Evolutionary conservation across 2,113 vertebrate genomes (phyloP).

Genomic region (Aplodontia rufa): DNA sequence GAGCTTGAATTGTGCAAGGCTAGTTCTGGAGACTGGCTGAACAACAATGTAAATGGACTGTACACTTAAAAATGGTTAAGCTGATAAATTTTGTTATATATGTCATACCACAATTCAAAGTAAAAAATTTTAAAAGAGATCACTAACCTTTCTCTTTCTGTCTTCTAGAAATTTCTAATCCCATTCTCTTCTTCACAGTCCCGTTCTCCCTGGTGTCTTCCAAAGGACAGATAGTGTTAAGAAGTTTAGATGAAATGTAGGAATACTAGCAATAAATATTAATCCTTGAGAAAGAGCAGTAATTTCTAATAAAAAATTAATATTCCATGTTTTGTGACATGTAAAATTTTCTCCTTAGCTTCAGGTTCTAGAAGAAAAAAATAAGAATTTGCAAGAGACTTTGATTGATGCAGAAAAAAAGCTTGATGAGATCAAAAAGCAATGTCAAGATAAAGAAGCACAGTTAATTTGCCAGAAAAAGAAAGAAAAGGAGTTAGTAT

Average conservation of each 20-base stretch:
- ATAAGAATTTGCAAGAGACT: constrained; percentile 87
- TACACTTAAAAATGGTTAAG: neutral
- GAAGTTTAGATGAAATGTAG: neutral
- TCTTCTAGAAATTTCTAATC: constrained; percentile 36
- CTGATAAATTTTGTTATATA: neutral
- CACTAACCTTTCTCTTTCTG: neutral
- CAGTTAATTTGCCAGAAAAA: constrained; percentile 90
- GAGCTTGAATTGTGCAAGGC: neutral
- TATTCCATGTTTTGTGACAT: constrained; percentile 28
- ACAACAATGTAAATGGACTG: neutral
- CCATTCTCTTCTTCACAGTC: neutral
- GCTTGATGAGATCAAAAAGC: constrained; percentile 84
- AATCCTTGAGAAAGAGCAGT: neutral
- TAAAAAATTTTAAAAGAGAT: neutral
- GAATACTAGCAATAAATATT: neutral
- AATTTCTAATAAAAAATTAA: constrained; percentile 12
- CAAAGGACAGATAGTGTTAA: neutral
- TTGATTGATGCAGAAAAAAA: constrained; percentile 85
- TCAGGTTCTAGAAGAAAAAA: constrained; percentile 89
- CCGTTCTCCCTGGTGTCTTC: neutral
- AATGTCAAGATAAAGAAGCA: constrained; percentile 89
- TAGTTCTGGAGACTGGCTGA: neutral
- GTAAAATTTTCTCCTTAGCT: constrained; percentile 83
- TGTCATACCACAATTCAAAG: neutral
- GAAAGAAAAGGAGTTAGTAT: constrained; percentile 93